Percentiles rank a stretch among this genome's conserved stretches.
Conservation (phyloP, 1,140 invertebrate genomes). For the Macrostomum lignano region DNA sequence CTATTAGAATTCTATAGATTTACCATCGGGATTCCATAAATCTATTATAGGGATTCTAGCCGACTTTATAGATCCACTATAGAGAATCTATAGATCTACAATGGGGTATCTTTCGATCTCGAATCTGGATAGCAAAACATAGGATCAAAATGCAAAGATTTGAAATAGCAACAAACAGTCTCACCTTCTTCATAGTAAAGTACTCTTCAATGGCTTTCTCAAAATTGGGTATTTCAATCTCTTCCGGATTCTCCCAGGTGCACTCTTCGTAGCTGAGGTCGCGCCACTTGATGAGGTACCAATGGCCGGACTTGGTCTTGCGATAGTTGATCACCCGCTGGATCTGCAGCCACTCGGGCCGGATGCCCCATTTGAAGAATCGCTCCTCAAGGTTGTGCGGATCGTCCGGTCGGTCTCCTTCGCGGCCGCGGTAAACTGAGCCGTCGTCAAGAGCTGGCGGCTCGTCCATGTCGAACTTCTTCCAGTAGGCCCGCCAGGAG, state of each 20-base stretch:
- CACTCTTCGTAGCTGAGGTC: conserved; percentile 86
- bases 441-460: conserved; percentile 66
- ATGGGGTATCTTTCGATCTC: no score
- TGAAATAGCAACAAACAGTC: no score
- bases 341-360: conserved; percentile 75
- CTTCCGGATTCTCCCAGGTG: conserved; percentile 71
- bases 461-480: conserved; percentile 90
- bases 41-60: no score
- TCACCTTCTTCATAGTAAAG: no score
- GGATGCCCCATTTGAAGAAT: conserved; percentile 66
- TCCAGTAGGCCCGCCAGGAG: conserved; percentile 66
- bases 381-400: conserved; percentile 42
- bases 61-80: no score
- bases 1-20: no score
- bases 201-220: no score
- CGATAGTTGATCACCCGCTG: conserved; percentile 25
- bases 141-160: no score
- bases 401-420: conserved; percentile 12
- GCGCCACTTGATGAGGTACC: conserved; percentile 74
- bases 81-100: no score
- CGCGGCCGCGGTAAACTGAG: conserved; percentile 34
- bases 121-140: no score
- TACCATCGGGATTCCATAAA: no score
- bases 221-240: no score
- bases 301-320: conserved; percentile 5